Percentiles rank a stretch among this genome's conserved stretches.
Conservation (phyloP, 2,888 invertebrate genomes). For the Tromatobia lineatoria region DNA sequence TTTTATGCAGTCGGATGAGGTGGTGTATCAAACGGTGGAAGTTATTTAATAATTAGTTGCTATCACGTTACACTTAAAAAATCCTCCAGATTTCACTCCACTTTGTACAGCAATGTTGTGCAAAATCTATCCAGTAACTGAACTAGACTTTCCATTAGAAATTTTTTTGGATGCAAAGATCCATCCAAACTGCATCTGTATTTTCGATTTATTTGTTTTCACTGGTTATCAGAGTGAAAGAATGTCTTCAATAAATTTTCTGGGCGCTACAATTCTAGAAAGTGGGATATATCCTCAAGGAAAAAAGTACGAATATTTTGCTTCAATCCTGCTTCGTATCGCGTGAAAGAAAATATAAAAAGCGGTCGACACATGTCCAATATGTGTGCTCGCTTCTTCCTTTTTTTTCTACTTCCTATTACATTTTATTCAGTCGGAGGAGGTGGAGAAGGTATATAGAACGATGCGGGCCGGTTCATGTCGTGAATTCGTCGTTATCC, state of each 20-base stretch:
- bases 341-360: not conserved
- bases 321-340: not conserved
- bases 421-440: constrained; percentile 18
- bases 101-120: too few species aligned
- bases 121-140: too few species aligned
- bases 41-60: constrained; percentile 33
- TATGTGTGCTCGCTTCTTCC: not conserved
- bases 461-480: constrained; percentile 9
- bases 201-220: too few species aligned
- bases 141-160: too few species aligned
- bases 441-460: not conserved
- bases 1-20: too few species aligned
- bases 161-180: too few species aligned
- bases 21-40: not conserved
- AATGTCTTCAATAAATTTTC: too few species aligned
- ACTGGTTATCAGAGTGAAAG: too few species aligned
- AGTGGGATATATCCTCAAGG: not conserved
- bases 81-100: too few species aligned
- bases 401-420: not conserved
- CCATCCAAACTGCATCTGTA: too few species aligned
- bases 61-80: not conserved
- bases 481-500: constrained; percentile 49
- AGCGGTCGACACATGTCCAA: not conserved
- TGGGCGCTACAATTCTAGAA: too few species aligned
- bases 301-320: not conserved